Evolutionary conservation across 1,140 invertebrate species (phyloP), one percentile per base, ranked within the genome.

Genomic region (Ceratina japonica): DNA sequence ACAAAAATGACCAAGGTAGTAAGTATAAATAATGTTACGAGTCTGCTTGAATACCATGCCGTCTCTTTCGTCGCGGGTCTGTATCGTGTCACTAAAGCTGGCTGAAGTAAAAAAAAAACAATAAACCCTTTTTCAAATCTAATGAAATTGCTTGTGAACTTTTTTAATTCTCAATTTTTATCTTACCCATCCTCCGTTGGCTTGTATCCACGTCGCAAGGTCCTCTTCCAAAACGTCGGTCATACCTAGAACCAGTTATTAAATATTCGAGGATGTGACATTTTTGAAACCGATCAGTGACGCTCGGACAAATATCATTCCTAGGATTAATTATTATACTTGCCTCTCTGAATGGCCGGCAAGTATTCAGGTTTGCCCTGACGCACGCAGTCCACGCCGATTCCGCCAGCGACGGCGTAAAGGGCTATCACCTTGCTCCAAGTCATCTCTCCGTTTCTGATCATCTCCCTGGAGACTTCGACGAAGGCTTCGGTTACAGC

Each of bases 161-260:
- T 54, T 58, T 27, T 44, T 12, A 54, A 7, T n/a, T 51, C 18
- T 1, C 18, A 70, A 27, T n/a, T 7, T 31, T 37, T 49, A 52
- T 64, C 92, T 91, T 90, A 96, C 95, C 95, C 95, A 96, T 87
- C 95, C 95, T 37, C 95, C 95, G 87, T 95, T 95, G 20, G 94
- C 92, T 73, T 94, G 94, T 10, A 96, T 94, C 95, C 95, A 96
- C 22, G 92, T 86, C 5, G 94, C 95, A 4, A 96, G 85, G 75
- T 95, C 93, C 81, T 95, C 94, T 86, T 96, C 95, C 2, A 96
- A 90, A 13, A 96, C 92, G 65, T 94, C 93, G 0, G 92, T 93
- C 81, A 96, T 93, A 18, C 94, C 80, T 81, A 3, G 12, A 69
- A 63, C 7, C 2, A 63, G 3, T 56, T 56, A 18, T 18, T 56